phyloP scores from a whole-genome alignment of 2,797 vertebrate genomes.

The Poecilia wingei region DNA sequence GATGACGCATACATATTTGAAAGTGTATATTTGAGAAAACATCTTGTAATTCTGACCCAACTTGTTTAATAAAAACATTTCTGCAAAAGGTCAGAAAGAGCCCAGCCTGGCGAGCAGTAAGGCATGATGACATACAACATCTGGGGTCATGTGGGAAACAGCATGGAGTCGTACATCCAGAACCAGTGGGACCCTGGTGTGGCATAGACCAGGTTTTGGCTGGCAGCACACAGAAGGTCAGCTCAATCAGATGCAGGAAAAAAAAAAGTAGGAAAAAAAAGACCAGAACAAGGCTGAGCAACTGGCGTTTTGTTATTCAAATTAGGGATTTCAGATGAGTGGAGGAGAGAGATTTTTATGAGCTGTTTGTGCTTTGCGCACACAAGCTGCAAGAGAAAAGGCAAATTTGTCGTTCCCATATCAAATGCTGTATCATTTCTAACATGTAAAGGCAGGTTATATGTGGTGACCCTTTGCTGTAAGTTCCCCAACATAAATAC shows the following conservation, averaged over 20 bases:
- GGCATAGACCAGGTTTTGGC: conserved; percentile 28
- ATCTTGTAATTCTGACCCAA: background rate
- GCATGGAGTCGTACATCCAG: conserved; percentile 43
- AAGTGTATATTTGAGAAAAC: background rate
- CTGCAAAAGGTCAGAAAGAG: conserved; percentile 17
- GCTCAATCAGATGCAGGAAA: background rate
- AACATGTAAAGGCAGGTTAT: background rate
- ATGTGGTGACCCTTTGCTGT: background rate
- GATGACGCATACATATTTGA: background rate
- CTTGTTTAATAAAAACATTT: conserved; percentile 34
- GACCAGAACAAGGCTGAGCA: background rate
- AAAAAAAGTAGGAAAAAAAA: conserved; percentile 25
- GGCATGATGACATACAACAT: conserved; percentile 58
- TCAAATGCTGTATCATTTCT: conserved; percentile 3
- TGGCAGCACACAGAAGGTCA: conserved; percentile 34
- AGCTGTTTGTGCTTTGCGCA: background rate
- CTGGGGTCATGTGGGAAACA: conserved; percentile 61
- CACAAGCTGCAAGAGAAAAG: background rate
- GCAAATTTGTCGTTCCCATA: background rate
- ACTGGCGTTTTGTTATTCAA: conserved; percentile 15
- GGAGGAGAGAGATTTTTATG: background rate
- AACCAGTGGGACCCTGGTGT: conserved; percentile 42
- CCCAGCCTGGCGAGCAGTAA: conserved; percentile 23
- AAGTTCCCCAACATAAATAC: conserved; percentile 32
- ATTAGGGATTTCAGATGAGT: background rate